A percentile compares a stretch with the other conserved stretches of the same genome.
These are phyloP conservation scores for Diplazon laetatorius DNA, from an alignment of 2,888 invertebrate genomes.

Conservation along the genomic window DNA sequence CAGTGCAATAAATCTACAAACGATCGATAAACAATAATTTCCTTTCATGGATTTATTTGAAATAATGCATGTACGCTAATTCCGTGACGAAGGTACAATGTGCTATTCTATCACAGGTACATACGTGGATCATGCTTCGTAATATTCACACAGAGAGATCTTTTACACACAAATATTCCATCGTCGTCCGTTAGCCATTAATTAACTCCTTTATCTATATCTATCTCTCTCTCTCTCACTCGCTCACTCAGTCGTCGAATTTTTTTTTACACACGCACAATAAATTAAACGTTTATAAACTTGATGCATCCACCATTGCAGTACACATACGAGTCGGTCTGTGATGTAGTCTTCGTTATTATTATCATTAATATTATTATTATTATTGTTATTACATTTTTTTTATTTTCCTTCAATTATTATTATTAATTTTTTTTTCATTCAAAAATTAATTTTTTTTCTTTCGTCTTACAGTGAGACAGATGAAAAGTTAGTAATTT, in stretches of 20 bases:
- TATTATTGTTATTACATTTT: conserved; percentile 24
- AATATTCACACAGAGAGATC: conserved; percentile 46
- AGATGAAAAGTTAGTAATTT: conserved; percentile 52
- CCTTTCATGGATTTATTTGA: conserved; percentile 44
- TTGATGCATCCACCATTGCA: conserved; percentile 29
- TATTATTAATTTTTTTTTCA: conserved; percentile 19
- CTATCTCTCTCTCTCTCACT: conserved; percentile 6
- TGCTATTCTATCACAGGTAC: conserved; percentile 78
- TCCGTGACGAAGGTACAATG: conserved; percentile 71
- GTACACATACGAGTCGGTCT: conserved; percentile 46
- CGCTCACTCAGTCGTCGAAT: conserved; percentile 26
- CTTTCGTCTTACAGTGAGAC: conserved; percentile 14
- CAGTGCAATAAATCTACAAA: conserved; percentile 55
- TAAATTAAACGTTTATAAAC: conserved; percentile 39
- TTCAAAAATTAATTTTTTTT: neutral
- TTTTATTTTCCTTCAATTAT: conserved; percentile 5
- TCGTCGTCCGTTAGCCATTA: conserved; percentile 47
- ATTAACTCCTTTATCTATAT: too few relatives aligned
- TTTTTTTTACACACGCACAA: conserved; percentile 54
- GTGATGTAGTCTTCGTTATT: conserved; percentile 3
- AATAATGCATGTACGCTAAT: conserved; percentile 62
- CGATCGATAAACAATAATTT: conserved; percentile 34
- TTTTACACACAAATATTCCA: conserved; percentile 22
- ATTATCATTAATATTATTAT: neutral
- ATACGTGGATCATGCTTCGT: conserved; percentile 71